Conservation (phyloP, 2,113 vertebrate genomes). For the Istiophorus platypterus region DNA sequence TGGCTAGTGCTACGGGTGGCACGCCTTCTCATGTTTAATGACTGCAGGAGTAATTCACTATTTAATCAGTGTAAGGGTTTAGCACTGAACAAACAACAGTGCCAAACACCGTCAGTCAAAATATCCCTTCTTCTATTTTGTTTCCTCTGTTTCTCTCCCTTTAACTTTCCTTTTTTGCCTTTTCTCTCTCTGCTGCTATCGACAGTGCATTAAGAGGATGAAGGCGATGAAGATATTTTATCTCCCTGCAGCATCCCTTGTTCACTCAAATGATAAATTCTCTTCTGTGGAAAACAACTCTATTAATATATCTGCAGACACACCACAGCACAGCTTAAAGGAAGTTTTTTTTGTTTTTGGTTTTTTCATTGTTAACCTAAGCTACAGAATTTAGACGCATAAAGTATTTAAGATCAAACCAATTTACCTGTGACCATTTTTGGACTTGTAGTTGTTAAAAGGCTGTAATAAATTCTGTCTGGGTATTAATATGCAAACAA, state of each 20-base stretch:
- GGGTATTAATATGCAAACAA: constrained; percentile 39
- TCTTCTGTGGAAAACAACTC: constrained; percentile 17
- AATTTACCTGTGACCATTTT: not conserved
- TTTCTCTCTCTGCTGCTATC: constrained; percentile 12
- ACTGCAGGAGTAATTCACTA: constrained; percentile 17
- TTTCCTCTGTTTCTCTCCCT: not conserved
- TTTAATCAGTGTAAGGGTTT: constrained; percentile 32
- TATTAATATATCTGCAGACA: constrained; percentile 21
- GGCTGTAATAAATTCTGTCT: not conserved
- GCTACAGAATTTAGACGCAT: too few species aligned
- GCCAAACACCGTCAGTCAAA: not conserved
- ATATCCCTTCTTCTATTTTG: not conserved
- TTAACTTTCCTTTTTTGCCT: not conserved
- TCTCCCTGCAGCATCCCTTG: constrained; percentile 1
- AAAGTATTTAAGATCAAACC: constrained; percentile 13
- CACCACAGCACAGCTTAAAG: not conserved
- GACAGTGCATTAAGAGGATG: constrained; percentile 10
- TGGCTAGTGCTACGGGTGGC: not conserved
- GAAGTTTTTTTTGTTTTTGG: not conserved
- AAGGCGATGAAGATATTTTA: constrained; percentile 14
- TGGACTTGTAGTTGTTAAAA: not conserved
- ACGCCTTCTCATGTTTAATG: constrained; percentile 28
- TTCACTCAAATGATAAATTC: constrained; percentile 14
- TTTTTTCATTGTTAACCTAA: constrained; percentile 2
- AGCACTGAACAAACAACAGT: constrained; percentile 19